Evolutionary conservation across 2,797 vertebrate species (phyloP).

Genomic region (Premnoplex brunnescens): DNA sequence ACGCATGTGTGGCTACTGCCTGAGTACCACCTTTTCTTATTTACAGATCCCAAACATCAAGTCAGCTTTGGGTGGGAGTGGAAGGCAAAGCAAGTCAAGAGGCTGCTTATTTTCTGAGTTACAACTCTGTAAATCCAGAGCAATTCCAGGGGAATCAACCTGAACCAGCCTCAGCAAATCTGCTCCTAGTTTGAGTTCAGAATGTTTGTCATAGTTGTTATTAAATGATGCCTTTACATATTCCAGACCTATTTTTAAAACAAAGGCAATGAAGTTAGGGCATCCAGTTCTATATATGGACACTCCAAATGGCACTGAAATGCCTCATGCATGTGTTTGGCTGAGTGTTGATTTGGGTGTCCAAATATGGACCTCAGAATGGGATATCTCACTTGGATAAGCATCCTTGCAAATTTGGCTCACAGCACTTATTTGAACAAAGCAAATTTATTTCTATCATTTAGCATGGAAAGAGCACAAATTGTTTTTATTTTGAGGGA

Average conservation of each 20-base stretch:
- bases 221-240: constrained; percentile 60
- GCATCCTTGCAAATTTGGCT: constrained; percentile 57
- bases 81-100: not conserved
- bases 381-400: constrained; percentile 63
- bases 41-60: not conserved
- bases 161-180: not conserved
- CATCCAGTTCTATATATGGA: constrained; percentile 69
- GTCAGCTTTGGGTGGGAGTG: not conserved
- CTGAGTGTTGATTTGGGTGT: constrained; percentile 58
- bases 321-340: constrained; percentile 63
- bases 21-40: not conserved
- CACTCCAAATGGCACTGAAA: constrained; percentile 67
- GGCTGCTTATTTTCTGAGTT: not conserved
- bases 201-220: constrained; percentile 38
- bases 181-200: not conserved
- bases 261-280: constrained; percentile 66
- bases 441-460: constrained; percentile 55
- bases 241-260: constrained; percentile 69
- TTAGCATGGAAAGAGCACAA: not conserved
- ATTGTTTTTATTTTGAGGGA: constrained; percentile 26
- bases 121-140: not conserved
- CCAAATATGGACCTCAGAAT: constrained; percentile 67
- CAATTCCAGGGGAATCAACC: not conserved
- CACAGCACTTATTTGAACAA: constrained; percentile 35
- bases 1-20: rapidly evolving